Percentiles rank a stretch among this genome's conserved stretches.
phyloP scores from a whole-genome alignment of 2,113 vertebrate species.

The Chamaea fasciata region DNA sequence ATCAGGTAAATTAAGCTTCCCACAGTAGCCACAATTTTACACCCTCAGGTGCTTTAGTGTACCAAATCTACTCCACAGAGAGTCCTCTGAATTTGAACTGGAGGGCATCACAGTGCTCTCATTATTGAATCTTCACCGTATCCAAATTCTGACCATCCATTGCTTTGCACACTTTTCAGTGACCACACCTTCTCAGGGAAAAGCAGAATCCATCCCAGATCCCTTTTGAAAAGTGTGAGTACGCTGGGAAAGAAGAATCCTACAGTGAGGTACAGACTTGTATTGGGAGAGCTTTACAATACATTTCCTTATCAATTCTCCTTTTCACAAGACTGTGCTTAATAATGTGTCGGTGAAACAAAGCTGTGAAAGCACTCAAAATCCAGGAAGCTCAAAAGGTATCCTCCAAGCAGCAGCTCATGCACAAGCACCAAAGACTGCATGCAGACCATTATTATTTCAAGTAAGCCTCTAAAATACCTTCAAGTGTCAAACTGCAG shows the following conservation, averaged over 20 bases:
- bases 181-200: background rate
- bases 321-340: background rate
- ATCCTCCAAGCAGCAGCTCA: background rate
- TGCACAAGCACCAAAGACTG: background rate
- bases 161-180: background rate
- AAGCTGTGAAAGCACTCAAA: background rate
- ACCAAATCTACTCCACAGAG: background rate
- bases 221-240: background rate
- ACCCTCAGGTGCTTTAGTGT: background rate
- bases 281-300: background rate
- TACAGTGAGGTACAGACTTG: background rate
- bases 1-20: background rate
- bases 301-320: constrained; percentile 13
- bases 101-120: background rate
- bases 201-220: background rate
- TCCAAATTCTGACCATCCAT: background rate
- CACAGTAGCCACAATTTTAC: background rate
- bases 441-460: background rate
- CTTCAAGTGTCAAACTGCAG: constrained; percentile 2
- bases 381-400: background rate
- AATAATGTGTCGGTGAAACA: background rate
- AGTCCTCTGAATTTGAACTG: background rate
- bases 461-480: background rate
- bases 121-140: background rate
- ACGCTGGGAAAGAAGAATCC: background rate